These are phyloP conservation scores for Emmelina monodactyla DNA, from an alignment of 2,888 invertebrate species.

Conservation along the genomic window DNA sequence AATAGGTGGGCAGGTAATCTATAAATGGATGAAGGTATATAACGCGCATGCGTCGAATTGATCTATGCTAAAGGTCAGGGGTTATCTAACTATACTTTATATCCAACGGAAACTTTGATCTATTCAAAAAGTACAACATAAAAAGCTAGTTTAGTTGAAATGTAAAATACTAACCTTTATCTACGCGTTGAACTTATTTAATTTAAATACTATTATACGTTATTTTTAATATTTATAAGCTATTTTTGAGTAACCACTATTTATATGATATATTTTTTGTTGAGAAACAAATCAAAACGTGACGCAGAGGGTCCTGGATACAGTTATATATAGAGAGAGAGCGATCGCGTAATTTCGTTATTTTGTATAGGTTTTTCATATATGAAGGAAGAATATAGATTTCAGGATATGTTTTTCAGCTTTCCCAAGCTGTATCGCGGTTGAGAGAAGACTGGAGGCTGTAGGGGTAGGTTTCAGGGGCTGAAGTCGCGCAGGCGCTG, in stretches of 20 bases:
- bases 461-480: slow-evolving; percentile 22
- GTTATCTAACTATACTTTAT: too few relatives aligned
- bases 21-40: too few relatives aligned
- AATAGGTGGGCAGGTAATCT: too few relatives aligned
- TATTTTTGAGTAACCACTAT: slow-evolving; percentile 31
- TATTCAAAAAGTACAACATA: too few relatives aligned
- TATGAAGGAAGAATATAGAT: slow-evolving; percentile 26
- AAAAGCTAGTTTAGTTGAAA: too few relatives aligned
- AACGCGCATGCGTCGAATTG: too few relatives aligned
- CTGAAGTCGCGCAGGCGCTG: slow-evolving; percentile 35
- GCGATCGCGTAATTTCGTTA: slow-evolving; percentile 24
- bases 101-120: too few relatives aligned
- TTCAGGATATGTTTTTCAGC: slow-evolving; percentile 17
- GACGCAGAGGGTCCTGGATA: slow-evolving; percentile 36
- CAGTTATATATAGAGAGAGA: slow-evolving; percentile 26
- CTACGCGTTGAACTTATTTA: slow-evolving; percentile 9
- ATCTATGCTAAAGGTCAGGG: too few relatives aligned
- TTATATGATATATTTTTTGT: slow-evolving; percentile 59
- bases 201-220: slow-evolving; percentile 11
- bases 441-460: slow-evolving; percentile 27
- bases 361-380: slow-evolving; percentile 52
- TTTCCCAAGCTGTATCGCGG: slow-evolving; percentile 18
- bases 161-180: slow-evolving; percentile 20
- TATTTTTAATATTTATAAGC: slow-evolving; percentile 9
- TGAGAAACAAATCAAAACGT: slow-evolving; percentile 50